Conservation (phyloP, 2,113 vertebrate species). For the Numida meleagris region DNA sequence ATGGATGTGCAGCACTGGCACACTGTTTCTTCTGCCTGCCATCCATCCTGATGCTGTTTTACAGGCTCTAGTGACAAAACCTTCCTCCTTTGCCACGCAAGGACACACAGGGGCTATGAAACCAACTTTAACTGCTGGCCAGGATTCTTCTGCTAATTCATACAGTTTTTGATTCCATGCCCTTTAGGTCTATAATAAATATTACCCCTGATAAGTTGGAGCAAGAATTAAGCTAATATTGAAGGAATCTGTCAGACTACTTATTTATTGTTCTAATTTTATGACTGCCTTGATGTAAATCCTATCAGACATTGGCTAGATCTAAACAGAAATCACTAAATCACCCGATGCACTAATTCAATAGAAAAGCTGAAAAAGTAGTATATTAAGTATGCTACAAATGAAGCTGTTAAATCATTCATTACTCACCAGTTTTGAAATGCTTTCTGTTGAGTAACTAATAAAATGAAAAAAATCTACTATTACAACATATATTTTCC, state of each 20-base stretch:
- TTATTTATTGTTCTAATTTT: slow-evolving; percentile 64
- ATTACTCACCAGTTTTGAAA: slow-evolving; percentile 16
- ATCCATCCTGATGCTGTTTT: neutral
- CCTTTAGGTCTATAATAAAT: slow-evolving; percentile 45
- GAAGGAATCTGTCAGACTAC: slow-evolving; percentile 32
- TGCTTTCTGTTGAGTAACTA: slow-evolving; percentile 7
- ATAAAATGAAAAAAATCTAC: neutral
- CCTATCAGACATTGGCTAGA: neutral
- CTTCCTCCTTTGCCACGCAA: neutral
- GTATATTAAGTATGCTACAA: neutral
- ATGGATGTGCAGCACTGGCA: neutral
- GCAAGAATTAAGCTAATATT: slow-evolving; percentile 47
- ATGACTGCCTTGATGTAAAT: slow-evolving; percentile 29
- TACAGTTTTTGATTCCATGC: neutral
- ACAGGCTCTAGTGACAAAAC: neutral
- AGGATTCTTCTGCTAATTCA: slow-evolving; percentile 17
- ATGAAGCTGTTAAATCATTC: slow-evolving; percentile 37
- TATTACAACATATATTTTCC: neutral
- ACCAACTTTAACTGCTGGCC: neutral
- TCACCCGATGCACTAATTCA: neutral
- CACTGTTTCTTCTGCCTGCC: neutral
- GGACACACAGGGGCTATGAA: neutral
- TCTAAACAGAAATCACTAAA: slow-evolving; percentile 37
- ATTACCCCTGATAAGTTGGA: neutral
- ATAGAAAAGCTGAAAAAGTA: slow-evolving; percentile 12